Percentiles rank a stretch among this genome's conserved stretches.
Conservation (phyloP, 2,888 invertebrate genomes). For the Drosophila infuscata region DNA sequence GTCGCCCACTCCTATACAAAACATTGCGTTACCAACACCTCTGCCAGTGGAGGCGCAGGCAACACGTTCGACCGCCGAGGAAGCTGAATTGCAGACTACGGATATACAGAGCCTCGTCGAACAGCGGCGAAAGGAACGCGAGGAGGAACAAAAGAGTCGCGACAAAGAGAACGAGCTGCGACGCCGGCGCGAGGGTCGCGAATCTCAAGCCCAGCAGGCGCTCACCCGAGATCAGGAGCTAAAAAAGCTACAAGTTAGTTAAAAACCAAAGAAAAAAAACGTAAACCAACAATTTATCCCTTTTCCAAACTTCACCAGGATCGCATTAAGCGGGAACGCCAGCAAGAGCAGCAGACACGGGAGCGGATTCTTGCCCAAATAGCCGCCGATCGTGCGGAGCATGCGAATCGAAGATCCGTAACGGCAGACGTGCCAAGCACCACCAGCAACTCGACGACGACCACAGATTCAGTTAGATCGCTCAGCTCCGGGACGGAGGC, state of each 20-base stretch:
- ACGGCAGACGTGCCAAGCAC: slow-evolving; percentile 22
- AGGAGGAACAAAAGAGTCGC: slow-evolving; percentile 93
- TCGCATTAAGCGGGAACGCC: slow-evolving; percentile 92
- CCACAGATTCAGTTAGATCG: slow-evolving; percentile 65
- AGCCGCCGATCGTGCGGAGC: slow-evolving; percentile 92
- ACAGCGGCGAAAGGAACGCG: slow-evolving; percentile 92
- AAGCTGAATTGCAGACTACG: slow-evolving; percentile 26
- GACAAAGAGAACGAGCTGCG: slow-evolving; percentile 89
- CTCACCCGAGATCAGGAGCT: slow-evolving; percentile 81
- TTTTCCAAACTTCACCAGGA: slow-evolving; percentile 86
- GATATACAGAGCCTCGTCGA: slow-evolving; percentile 68
- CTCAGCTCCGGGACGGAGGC: slow-evolving; percentile 85
- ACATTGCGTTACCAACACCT: slow-evolving; percentile 12
- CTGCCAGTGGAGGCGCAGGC: neutral
- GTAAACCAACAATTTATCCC: neutral
- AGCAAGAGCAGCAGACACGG: slow-evolving; percentile 93
- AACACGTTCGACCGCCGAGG: slow-evolving; percentile 9
- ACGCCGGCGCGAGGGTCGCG: slow-evolving; percentile 90
- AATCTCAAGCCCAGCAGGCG: slow-evolving; percentile 87
- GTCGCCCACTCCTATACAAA: slow-evolving; percentile 19
- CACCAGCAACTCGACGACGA: slow-evolving; percentile 66
- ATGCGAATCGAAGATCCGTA: slow-evolving; percentile 89
- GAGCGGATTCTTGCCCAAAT: slow-evolving; percentile 95
- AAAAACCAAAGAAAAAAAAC: neutral
- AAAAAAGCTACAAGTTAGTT: slow-evolving; percentile 68